Base-by-base conservation (phyloP, 1,140 invertebrate genomes). In the Parasteatoda tepidariorum region DNA sequence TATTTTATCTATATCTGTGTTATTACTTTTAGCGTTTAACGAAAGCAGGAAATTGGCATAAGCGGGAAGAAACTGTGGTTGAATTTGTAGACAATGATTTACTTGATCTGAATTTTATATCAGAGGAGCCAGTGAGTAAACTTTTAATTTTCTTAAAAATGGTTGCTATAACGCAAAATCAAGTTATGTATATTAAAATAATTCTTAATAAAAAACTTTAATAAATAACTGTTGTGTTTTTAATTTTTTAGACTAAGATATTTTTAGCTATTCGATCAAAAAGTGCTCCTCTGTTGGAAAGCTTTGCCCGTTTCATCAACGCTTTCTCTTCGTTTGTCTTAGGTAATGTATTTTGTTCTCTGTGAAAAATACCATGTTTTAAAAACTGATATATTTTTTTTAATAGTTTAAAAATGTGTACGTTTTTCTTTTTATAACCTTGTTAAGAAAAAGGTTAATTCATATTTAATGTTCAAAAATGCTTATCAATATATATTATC, bases 291-390 rank as follows among this genome's bases (percentile, higher is more conserved):
- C 55, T 82, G 2, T 30, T 82, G 5, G 78, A 82, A 71, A 88
- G 88, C 41, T 87, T 90, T 7, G 90, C 91, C 2, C 88, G 92
- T 85, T 88, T 93, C 7, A 87, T 93, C 41, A 93, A 93, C 87
- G 88, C 92, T 2, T 88, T 93, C 70, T 91, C 92, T 33, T 92
- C 91, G 3, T 88, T 92, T 22, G 88, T 88, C 83, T 85, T 74
- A 88, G 84, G 81, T 86, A 61, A 15, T 48, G 48, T 7, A n/a
- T n/a, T n/a, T n/a, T n/a, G n/a, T n/a, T n/a, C n/a, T n/a, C n/a
- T n/a, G n/a, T n/a, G n/a, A n/a, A n/a, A n/a, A n/a, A n/a, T n/a
- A n/a, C n/a, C n/a, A n/a, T n/a, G n/a, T n/a, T n/a, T n/a, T n/a
- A n/a, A n/a, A n/a, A n/a, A n/a, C n/a, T n/a, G n/a, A n/a, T n/a